phyloP scores from a whole-genome alignment of 2,113 vertebrate species.

The Hirundichthys speculiger region DNA sequence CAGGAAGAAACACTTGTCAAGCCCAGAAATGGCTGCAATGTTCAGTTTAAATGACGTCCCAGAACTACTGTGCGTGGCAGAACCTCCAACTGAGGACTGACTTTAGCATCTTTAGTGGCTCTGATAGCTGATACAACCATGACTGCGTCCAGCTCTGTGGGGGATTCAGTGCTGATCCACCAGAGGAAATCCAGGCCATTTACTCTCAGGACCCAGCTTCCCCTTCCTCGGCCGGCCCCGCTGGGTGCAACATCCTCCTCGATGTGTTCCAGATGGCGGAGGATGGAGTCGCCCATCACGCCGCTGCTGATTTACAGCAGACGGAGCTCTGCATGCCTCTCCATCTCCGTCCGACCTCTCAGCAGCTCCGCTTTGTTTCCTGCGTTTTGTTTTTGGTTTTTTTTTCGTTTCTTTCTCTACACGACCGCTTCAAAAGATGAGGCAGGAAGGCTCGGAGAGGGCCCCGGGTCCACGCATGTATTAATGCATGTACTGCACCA shows the following conservation, averaged over 20 bases:
- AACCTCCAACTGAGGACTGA: no score
- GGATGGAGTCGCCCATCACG: slow-evolving; percentile 16
- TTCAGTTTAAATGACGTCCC: no score
- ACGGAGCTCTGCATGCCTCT: slow-evolving; percentile 28
- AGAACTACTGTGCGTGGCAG: no score
- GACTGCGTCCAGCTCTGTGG: background rate
- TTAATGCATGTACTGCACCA: background rate
- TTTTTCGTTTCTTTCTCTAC: slow-evolving; percentile 25
- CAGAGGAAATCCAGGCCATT: slow-evolving; percentile 43
- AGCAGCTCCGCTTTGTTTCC: slow-evolving; percentile 34
- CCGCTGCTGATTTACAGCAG: slow-evolving; percentile 55
- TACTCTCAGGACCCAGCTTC: slow-evolving; percentile 33
- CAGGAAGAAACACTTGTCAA: no score
- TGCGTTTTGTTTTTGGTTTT: slow-evolving; percentile 18
- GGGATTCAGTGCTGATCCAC: slow-evolving; percentile 13
- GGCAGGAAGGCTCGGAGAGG: slow-evolving; percentile 24
- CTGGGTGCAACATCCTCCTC: slow-evolving; percentile 47
- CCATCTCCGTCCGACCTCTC: slow-evolving; percentile 11
- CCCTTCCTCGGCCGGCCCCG: slow-evolving; percentile 21
- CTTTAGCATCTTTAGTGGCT: no score
- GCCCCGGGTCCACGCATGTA: background rate
- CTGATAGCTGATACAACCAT: background rate
- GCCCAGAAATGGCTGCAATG: no score
- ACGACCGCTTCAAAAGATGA: slow-evolving; percentile 30
- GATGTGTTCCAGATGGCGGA: slow-evolving; percentile 60